Base-by-base conservation (phyloP, 2,113 vertebrate genomes). In the Leptobrachium leishanense region DNA sequence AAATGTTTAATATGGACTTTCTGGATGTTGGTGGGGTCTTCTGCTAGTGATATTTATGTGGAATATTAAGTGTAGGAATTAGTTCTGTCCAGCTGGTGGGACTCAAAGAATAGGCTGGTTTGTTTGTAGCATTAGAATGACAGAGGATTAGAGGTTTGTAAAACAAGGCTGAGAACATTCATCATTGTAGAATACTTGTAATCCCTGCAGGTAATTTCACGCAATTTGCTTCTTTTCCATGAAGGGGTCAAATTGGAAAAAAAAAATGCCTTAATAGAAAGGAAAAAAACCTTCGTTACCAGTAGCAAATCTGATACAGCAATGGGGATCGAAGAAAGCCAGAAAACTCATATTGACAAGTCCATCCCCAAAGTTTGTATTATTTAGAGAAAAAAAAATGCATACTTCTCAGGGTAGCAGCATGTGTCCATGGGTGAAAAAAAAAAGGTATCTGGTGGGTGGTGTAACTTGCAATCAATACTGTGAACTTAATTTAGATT, bases 181-280 rank as follows among this genome's bases (percentile, higher is more conserved):
- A 86, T 88, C 89, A 84, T 90, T 84, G 83, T 77, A 84, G 86
- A 84, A 91, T 91, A 91, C 88, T 88, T 88, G 92, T 95, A 95
- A 96, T 96, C 95, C 94, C 84, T 87, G 86, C 81, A 92, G 91
- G 92, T 94, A 94, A 94, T 95, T 94, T 96, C 92, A 93, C 90
- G 92, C 93, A 88, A 88, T 94, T 93, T 95, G 91, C 85, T 88
- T 90, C 89, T 85, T 87, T 88, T 94, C 92, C 92, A 93, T 89
- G 87, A 92, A 89, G 85, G 86, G 90, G 92, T 94, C 92, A 95
- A 89, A 90, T 74, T 84, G 86, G 85, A 87, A 70, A 92, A 92
- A 92, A 93, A 92, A 92, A 93, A 92, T 90, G 84, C 87, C 84
- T 90, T 87, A 67, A 75, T 68, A 75, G 42, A 57, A 68, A 42